Percentiles rank a stretch among this genome's conserved stretches.
phyloP scores from a whole-genome alignment of 2,113 vertebrate species.

The Eonycteris spelaea region DNA sequence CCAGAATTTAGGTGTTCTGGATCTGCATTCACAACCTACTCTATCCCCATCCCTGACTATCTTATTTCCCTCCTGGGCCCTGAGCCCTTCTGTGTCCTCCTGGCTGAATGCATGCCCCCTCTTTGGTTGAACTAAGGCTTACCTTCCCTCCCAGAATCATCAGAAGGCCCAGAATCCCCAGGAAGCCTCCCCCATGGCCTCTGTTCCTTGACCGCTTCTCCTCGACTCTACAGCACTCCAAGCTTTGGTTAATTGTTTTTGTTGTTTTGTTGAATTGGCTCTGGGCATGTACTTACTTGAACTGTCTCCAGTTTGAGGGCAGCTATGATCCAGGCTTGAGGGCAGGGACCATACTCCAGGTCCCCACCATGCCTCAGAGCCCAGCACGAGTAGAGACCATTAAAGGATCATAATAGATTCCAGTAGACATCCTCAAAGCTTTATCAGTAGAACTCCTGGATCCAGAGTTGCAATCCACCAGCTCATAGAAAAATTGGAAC shows the following conservation, averaged over 20 bases:
- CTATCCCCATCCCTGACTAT: not conserved
- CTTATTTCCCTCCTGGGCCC: not conserved
- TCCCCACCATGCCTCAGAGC: not conserved
- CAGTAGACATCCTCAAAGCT: not conserved
- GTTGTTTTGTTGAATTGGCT: not conserved
- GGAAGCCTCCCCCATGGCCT: rapidly evolving
- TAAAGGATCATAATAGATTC: not conserved
- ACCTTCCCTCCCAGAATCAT: not conserved
- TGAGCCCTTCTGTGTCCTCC: not conserved
- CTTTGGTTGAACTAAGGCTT: not conserved
- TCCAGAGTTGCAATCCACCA: not conserved
- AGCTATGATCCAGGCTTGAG: not conserved
- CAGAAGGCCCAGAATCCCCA: not conserved
- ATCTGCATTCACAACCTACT: not conserved
- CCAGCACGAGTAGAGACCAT: not conserved
- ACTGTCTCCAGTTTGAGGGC: not conserved
- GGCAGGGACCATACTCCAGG: not conserved
- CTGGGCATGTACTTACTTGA: not conserved
- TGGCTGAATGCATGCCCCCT: not conserved
- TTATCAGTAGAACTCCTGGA: not conserved
- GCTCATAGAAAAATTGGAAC: not conserved
- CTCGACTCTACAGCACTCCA: rapidly evolving
- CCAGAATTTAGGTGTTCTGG: not conserved
- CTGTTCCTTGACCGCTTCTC: not conserved
- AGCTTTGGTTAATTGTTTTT: not conserved